Percentiles rank a stretch among this genome's conserved stretches.
phyloP scores from a whole-genome alignment of 2,797 vertebrate genomes.

The Danio jaintianensis region DNA sequence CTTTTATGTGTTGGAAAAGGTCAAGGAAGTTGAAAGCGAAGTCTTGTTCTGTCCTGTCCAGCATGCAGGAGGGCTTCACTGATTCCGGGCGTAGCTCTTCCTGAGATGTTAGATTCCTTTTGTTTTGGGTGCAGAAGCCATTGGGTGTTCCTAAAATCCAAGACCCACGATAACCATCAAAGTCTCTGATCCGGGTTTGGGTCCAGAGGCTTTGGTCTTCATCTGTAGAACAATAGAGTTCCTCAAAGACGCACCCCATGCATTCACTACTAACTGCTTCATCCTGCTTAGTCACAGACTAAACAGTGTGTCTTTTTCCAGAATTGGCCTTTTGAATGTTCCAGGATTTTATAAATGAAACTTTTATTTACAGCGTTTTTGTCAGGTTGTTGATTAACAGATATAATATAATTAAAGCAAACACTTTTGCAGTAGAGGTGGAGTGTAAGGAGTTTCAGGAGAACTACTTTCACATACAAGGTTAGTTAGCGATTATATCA shows the following conservation, averaged over 20 bases:
- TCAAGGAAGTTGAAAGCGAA: background rate
- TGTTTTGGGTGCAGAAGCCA: background rate
- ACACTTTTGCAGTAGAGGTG: background rate
- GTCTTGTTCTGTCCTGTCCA: background rate
- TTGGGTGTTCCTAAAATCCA: constrained; percentile 29
- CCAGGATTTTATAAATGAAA: background rate
- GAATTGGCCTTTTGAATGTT: constrained; percentile 11
- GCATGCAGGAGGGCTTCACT: background rate
- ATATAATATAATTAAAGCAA: background rate
- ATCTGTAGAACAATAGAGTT: constrained; percentile 32
- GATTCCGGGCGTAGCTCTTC: constrained; percentile 44
- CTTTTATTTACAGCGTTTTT: background rate
- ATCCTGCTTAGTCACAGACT: constrained; percentile 25
- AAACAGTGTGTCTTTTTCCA: constrained; percentile 21
- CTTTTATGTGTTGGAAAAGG: background rate
- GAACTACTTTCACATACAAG: background rate
- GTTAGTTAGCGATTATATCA: background rate
- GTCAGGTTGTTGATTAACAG: background rate
- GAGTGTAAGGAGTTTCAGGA: too few relatives aligned
- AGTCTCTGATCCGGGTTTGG: constrained; percentile 14
- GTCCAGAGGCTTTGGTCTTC: constrained; percentile 18
- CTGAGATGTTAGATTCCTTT: constrained; percentile 20
- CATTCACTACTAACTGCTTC: background rate
- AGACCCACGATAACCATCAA: constrained; percentile 30
- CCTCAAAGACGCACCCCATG: background rate